Evolutionary conservation across 92 coral and sea anemone species (phyloP).

Genomic region (Diadumene lineata): DNA sequence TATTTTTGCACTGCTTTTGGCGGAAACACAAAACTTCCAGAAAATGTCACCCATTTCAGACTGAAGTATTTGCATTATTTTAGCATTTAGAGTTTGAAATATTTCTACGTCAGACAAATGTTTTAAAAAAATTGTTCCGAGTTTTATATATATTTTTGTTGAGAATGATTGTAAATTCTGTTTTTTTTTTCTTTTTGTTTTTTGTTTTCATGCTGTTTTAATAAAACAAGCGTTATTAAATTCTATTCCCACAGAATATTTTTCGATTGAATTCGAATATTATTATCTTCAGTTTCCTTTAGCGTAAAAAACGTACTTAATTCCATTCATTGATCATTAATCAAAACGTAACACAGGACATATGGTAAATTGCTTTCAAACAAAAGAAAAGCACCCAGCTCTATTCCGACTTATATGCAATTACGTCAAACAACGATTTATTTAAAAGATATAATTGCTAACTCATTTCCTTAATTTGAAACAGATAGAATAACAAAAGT

Average conservation of each 20-base stretch:
- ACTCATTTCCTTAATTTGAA: not conserved
- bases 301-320: not conserved
- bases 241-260: too few species aligned
- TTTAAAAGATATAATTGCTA: too few species aligned
- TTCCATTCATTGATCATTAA: not conserved
- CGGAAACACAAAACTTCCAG: not conserved
- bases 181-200: too few species aligned
- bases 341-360: not conserved
- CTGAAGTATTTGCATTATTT: too few species aligned
- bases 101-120: too few species aligned
- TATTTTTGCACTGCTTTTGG: not conserved
- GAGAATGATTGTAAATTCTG: too few species aligned
- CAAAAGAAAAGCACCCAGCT: not conserved
- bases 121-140: too few species aligned
- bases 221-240: too few species aligned
- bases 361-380: not conserved
- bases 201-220: not conserved
- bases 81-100: too few species aligned
- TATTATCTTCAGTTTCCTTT: not conserved
- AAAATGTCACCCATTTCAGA: too few species aligned
- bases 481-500: too few species aligned
- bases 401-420: not conserved
- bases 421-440: not conserved
- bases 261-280: not conserved
- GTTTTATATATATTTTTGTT: too few species aligned